Evolutionary conservation across 2,888 invertebrate genomes (phyloP).

Genomic region (Saturnia pavonia): DNA sequence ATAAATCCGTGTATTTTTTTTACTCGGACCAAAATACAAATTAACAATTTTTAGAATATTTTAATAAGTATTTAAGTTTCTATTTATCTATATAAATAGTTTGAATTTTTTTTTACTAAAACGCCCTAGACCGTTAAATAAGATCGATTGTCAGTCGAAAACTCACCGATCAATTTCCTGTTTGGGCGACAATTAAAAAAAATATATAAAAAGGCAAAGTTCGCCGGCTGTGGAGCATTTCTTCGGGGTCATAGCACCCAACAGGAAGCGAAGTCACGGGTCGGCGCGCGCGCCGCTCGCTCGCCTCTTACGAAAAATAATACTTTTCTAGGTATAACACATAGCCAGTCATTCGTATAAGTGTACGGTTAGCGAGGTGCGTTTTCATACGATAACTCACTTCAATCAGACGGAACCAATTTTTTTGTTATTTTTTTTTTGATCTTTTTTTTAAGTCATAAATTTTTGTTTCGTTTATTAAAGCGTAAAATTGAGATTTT

Average conservation of each 20-base stretch:
- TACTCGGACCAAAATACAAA: not conserved
- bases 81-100: conserved; percentile 18
- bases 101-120: conserved; percentile 17
- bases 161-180: conserved; percentile 74
- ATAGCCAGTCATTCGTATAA: conserved; percentile 61
- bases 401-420: conserved; percentile 10
- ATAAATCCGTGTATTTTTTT: not conserved
- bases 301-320: conserved; percentile 76
- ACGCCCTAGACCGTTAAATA: conserved; percentile 66
- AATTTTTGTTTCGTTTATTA: too few species aligned
- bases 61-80: not conserved
- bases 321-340: conserved; percentile 69
- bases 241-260: conserved; percentile 80
- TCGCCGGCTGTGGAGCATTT: conserved; percentile 68
- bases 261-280: conserved; percentile 77
- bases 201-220: conserved; percentile 61
- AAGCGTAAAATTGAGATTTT: too few species aligned
- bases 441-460: not conserved
- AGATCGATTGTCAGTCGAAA: conserved; percentile 54
- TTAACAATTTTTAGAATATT: not conserved
- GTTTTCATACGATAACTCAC: conserved; percentile 13
- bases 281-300: conserved; percentile 66
- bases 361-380: conserved; percentile 43
- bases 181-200: conserved; percentile 63
- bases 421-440: too few species aligned